A percentile compares a stretch with the other conserved stretches of the same genome.
Conservation (phyloP, 2,113 vertebrate species). For the Atlantisia rogersi region DNA sequence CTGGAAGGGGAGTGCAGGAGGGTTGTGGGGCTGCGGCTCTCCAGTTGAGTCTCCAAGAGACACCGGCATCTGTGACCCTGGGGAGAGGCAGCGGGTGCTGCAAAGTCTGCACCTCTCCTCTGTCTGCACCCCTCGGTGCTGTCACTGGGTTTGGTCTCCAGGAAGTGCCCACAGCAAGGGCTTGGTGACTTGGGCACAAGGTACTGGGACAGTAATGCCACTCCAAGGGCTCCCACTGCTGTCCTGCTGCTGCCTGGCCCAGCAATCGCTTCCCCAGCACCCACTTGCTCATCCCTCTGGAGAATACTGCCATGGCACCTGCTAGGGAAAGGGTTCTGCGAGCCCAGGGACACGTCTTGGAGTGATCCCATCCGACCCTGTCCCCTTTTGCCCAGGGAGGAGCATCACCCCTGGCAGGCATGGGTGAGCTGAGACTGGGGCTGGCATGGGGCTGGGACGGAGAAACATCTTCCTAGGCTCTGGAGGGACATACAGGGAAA, state of each 20-base stretch:
- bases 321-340: neutral
- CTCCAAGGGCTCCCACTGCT: neutral
- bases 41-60: neutral
- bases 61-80: neutral
- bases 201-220: neutral
- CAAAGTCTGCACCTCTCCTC: neutral
- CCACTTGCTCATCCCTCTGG: neutral
- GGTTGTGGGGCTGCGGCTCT: neutral
- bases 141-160: neutral
- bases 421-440: neutral
- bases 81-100: neutral
- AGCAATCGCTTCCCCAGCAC: neutral
- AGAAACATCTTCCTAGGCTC: neutral
- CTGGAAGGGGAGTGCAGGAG: neutral
- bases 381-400: neutral
- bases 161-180: rapidly evolving
- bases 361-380: rapidly evolving
- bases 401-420: rapidly evolving
- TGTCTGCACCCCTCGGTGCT: neutral
- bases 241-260: neutral
- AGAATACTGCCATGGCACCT: neutral
- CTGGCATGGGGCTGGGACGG: neutral
- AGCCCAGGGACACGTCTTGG: neutral
- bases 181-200: neutral
- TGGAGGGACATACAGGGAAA: neutral